Evolutionary conservation across 2,888 invertebrate species (phyloP), one percentile per base, ranked within the genome.

Genomic region (Diadegma fenestrale): DNA sequence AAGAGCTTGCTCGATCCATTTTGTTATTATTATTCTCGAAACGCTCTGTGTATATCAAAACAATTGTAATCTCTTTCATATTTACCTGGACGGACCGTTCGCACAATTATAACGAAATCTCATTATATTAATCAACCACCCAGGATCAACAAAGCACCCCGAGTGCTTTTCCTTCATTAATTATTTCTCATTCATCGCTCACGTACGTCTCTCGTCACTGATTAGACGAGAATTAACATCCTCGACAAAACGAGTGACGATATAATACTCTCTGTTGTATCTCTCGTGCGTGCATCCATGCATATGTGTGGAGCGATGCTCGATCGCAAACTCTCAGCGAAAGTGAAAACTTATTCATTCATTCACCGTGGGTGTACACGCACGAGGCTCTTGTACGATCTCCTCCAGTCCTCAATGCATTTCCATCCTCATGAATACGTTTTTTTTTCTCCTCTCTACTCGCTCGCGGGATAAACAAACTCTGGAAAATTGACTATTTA

Each of bases 291-390:
- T 69, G n/a, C 6, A 30, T 68, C 7, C 26, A 22, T 33, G 12
- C 43, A 43, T 66, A n/a, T 68, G 45, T 48, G 33, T 76, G 63
- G 17, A 19, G 10, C 17, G 63, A 33, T 30, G 51, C 61, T 54
- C 77, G 61, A 66, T 77, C 78, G 73, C 66, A 72, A 84, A 79
- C 75, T 58, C 69, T 43, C 58, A 45, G 78, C 78, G 85, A 85
- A 85, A 85, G 85, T 85, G 85, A 85, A 85, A 81, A 85, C 54
- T 22, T 58, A 58, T 75, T 79, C 85, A 82, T 85, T 85, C 81
- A 85, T 82, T 85, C 85, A 51, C 58, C 77, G 81, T 81, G 84
- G 81, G 80, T 81, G 84, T 84, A 84, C 80, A 76, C 84, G 80
- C 80, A 80, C 84, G 75, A 33, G 45, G 54, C 12, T 58, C 54